A percentile compares a stretch with the other conserved stretches of the same genome.
These are phyloP conservation scores for Marasmarcha lunaedactyla DNA, from an alignment of 2,888 invertebrate species.

Conservation along the genomic window DNA sequence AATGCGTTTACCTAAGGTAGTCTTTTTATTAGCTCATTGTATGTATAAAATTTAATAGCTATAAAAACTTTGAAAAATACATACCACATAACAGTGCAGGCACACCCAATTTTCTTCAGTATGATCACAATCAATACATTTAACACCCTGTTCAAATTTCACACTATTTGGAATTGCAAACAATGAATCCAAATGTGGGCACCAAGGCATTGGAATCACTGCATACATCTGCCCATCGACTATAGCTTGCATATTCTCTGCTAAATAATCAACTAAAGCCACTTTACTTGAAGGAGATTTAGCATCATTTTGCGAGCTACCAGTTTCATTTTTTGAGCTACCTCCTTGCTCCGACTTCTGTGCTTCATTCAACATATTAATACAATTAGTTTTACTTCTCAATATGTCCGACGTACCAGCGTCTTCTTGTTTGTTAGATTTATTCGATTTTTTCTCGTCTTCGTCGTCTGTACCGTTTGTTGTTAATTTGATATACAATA, in stretches of 20 bases:
- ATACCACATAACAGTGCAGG: constrained; percentile 65
- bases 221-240: constrained; percentile 79
- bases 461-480: constrained; percentile 56
- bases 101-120: constrained; percentile 85
- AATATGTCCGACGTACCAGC: background rate
- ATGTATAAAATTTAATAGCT: too few relatives aligned
- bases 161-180: constrained; percentile 61
- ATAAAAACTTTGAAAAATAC: too few relatives aligned
- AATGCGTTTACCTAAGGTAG: too few relatives aligned
- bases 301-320: constrained; percentile 10
- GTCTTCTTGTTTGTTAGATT: constrained; percentile 15
- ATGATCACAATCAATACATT: constrained; percentile 73
- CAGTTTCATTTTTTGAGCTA: constrained; percentile 7
- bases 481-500: too few relatives aligned
- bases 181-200: constrained; percentile 78
- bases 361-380: background rate
- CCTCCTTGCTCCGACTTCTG: constrained; percentile 1
- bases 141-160: constrained; percentile 42
- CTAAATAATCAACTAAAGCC: constrained; percentile 70
- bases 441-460: constrained; percentile 20
- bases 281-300: constrained; percentile 13
- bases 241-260: constrained; percentile 73
- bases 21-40: too few relatives aligned
- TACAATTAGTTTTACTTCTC: background rate
- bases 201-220: constrained; percentile 78